Conservation (phyloP, 2,113 vertebrate genomes). For the Pongo abelii region DNA sequence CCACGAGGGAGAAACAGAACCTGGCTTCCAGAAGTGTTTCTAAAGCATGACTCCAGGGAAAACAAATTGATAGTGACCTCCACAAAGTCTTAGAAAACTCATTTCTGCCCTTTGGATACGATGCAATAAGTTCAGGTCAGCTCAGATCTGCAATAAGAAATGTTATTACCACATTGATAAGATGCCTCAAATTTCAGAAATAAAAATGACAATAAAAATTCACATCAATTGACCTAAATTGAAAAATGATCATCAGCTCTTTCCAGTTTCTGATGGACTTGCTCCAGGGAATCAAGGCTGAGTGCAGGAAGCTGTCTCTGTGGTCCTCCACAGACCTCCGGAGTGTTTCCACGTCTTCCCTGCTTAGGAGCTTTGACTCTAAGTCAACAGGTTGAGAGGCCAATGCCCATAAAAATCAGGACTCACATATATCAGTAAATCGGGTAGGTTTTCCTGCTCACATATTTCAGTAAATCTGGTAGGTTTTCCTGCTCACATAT, state of each 20-base stretch:
- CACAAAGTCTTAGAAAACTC: not conserved
- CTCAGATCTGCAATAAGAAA: not conserved
- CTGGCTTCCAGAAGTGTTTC: not conserved
- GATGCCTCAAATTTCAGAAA: not conserved
- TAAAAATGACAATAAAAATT: not conserved
- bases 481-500: accelerated
- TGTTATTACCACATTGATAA: accelerated
- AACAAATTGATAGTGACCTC: accelerated
- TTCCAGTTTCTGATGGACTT: accelerated
- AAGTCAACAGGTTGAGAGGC: not conserved
- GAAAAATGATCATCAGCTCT: accelerated
- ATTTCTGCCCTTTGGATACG: not conserved
- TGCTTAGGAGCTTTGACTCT: accelerated
- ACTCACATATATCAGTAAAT: accelerated
- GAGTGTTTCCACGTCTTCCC: accelerated
- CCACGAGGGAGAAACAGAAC: not conserved
- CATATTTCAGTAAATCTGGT: not conserved
- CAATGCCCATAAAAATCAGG: not conserved
- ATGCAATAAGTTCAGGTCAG: not conserved
- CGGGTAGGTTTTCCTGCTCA: too few relatives aligned
- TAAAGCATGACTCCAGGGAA: not conserved
- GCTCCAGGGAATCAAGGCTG: accelerated
- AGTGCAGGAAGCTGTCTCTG: accelerated
- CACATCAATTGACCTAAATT: accelerated
- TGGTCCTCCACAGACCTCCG: not conserved